Base-by-base conservation (phyloP, 2,888 invertebrate species). In the Drosophila seclusa region DNA sequence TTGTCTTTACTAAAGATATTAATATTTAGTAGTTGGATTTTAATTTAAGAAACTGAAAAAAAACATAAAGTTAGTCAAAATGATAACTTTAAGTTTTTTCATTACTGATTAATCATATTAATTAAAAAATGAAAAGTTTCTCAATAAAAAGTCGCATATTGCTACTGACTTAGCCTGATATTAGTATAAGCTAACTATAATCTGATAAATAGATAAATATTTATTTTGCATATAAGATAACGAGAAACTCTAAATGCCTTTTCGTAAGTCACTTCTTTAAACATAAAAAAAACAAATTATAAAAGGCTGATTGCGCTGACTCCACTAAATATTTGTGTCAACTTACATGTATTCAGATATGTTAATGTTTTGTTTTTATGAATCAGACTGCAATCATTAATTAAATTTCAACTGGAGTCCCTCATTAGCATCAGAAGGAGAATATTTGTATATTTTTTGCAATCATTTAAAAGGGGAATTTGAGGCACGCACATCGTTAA, bases 401-500 rank as follows among this genome's bases (percentile, higher is more conserved):
- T 57, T 21, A 10, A 10, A 29, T 31, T 29, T 21, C 2, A 57
- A 29, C n/a, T 21, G 21, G 40, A 40, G 31, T 31, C 29, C 8
- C 13, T 77, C 67, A 76, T 76, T 72, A 77, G 53, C 72, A 73
- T 58, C 2, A 29, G 29, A 16, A 53, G 32, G 27, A 3, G 34
- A 27, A 40, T 32, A 49, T 7, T n/a, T 40, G 29, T 55, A n/a
- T 42, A 36, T 16, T 24, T 53, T 36, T 18, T 36, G 21, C 36
- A 31, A 40, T 13, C 3, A n/a, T 63, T 63, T 21, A 52, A 36
- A 57, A 27, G 42, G 21, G n/a, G 24, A 5, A 21, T 24, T 53
- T 38, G 50, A 70, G 64, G 55, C 70, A 60, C 58, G 76, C 71
- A 88, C 83, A 77, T 85, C 89, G 84, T 85, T 85, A 85, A 85